phyloP scores from a whole-genome alignment of 1,140 invertebrate species.

The Cyphomyrmex costatus region DNA sequence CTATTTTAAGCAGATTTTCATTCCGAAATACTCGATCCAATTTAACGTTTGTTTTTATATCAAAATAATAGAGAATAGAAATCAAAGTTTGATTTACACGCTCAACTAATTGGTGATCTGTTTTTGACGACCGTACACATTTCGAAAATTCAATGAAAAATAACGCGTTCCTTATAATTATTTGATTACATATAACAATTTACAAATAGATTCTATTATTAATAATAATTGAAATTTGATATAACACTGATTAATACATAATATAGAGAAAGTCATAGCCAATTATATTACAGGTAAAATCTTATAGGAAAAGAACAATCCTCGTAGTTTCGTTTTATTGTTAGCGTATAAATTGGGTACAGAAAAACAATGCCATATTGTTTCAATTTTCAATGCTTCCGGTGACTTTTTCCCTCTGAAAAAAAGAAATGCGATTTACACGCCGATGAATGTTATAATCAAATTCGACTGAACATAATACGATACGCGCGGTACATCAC shows the following conservation, averaged over 20 bases:
- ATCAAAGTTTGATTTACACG: conserved; percentile 39
- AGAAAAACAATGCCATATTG: conserved; percentile 40
- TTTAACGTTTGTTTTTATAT: conserved; percentile 33
- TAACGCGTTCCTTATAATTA: not conserved
- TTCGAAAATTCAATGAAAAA: conserved; percentile 25
- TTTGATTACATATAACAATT: conserved; percentile 22
- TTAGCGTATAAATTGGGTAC: conserved; percentile 45
- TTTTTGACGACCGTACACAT: not conserved
- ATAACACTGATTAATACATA: conserved; percentile 15
- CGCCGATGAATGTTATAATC: conserved; percentile 40
- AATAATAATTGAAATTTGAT: conserved; percentile 16
- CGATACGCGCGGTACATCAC: not conserved
- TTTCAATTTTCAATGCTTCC: conserved; percentile 33
- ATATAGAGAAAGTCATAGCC: conserved; percentile 17
- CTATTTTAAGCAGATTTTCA: not conserved
- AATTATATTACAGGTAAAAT: conserved; percentile 37
- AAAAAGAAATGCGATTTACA: conserved; percentile 25
- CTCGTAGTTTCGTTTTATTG: conserved; percentile 30
- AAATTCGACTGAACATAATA: not conserved
- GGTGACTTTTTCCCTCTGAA: conserved; percentile 2
- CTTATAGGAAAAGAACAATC: conserved; percentile 14
- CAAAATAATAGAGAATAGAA: conserved; percentile 18
- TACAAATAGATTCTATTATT: not conserved
- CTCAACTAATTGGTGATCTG: conserved; percentile 1
- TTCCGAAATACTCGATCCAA: not conserved